Evolutionary conservation across 1,140 invertebrate species (phyloP), one percentile per base, ranked within the genome.

Genomic region (Drosophila baimaii): DNA sequence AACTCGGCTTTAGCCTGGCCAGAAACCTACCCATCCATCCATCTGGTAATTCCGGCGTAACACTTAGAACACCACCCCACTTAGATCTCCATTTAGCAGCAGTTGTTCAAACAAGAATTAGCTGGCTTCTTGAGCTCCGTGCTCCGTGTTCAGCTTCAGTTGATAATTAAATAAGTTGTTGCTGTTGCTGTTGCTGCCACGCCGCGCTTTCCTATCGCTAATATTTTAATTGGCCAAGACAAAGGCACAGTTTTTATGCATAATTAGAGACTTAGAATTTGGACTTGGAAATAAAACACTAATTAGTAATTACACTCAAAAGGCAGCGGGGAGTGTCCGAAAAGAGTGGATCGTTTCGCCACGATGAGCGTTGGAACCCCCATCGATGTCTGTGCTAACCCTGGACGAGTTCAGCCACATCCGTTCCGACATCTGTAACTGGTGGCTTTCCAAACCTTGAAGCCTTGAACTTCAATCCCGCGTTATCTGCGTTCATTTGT

Each of bases 191-290:
- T 5, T 10, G 31, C 31, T 13, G 52, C n/a, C 25, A 41, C 39
- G 35, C 31, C 49, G 29, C 52, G 55, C 61, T 64, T 51, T 65
- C 37, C 47, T 44, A 70, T 55, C 21, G 56, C 58, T 56, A 35
- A 37, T 57, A 35, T 74, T 58, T 62, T 59, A 80, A 79, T 82
- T 83, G 64, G 56, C 52, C 68, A 78, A 86, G 61, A 49, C 63
- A 80, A 47, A 76, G 57, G 70, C 81, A 77, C 56, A 66, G 81
- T 81, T 86, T 78, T 71, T 73, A 81, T 81, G 82, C 82, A 86
- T 86, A 81, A 81, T 86, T 78, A 75, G 74, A 65, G 63, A 29
- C 27, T n/a, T 49, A 37, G 41, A 73, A 84, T 84, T 68, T 69
- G 37, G 68, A 43, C 37, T 68, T 69, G 21, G 39, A 35, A 29